Evolutionary conservation across 2,888 invertebrate species (phyloP).

Genomic region (Balanococcus diminutus): DNA sequence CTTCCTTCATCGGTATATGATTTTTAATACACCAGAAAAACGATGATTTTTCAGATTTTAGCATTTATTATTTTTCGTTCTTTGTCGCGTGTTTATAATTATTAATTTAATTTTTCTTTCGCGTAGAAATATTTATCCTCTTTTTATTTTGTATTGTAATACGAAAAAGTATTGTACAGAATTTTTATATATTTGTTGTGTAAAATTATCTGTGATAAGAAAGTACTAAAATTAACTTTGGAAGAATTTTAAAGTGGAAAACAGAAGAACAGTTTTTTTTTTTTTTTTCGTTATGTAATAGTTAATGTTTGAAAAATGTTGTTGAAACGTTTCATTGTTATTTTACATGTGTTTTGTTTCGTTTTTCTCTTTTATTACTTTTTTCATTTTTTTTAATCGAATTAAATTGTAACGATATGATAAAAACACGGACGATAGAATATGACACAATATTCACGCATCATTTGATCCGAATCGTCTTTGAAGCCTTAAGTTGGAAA

Average conservation of each 20-base stretch:
- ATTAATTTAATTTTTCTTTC: neutral
- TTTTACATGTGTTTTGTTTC: conserved; percentile 36
- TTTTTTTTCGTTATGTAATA: conserved; percentile 33
- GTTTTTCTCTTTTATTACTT: conserved; percentile 3
- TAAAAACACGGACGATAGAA: neutral
- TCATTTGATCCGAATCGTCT: neutral
- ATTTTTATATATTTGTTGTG: conserved; percentile 41
- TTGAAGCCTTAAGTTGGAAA: neutral
- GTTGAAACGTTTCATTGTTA: conserved; percentile 36
- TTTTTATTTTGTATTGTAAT: conserved; percentile 22
- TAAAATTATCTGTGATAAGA: conserved; percentile 40
- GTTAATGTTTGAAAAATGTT: conserved; percentile 40
- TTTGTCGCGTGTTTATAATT: conserved; percentile 23
- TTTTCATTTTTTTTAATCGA: neutral
- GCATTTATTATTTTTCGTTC: conserved; percentile 41
- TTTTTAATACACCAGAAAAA: neutral
- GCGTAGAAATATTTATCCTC: conserved; percentile 12
- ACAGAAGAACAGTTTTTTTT: neutral
- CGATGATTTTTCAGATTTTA: conserved; percentile 28
- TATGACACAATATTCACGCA: neutral
- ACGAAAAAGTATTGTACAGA: conserved; percentile 30
- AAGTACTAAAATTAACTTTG: conserved; percentile 33
- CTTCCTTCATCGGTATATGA: neutral
- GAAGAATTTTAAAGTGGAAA: neutral
- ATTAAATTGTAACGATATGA: neutral